phyloP scores from a whole-genome alignment of 1,140 invertebrate species.

The Ostrea edulis region DNA sequence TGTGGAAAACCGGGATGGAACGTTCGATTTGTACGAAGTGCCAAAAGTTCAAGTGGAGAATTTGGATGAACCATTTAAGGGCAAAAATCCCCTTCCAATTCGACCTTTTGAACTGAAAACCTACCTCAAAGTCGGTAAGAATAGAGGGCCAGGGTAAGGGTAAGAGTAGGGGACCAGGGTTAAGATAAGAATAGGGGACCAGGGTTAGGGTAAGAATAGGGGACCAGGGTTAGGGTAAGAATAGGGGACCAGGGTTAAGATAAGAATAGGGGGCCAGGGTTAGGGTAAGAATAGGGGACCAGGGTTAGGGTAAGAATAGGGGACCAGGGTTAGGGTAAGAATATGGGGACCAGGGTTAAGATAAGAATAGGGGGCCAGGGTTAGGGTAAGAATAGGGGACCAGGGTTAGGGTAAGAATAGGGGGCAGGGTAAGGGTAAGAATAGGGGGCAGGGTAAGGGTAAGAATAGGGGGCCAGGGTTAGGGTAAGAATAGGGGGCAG shows the following conservation, averaged over 20 bases:
- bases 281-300: constrained; percentile 80
- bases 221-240: constrained; percentile 82
- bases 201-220: constrained; percentile 82
- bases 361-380: constrained; percentile 79
- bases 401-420: constrained; percentile 82
- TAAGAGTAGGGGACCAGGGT: constrained; percentile 76
- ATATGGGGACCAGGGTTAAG: too few species aligned
- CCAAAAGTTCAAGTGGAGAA: constrained; percentile 82
- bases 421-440: constrained; percentile 82
- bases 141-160: constrained; percentile 78
- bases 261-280: constrained; percentile 76
- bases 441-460: constrained; percentile 80
- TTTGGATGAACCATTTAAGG: constrained; percentile 73
- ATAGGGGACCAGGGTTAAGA: constrained; percentile 78
- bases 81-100: constrained; percentile 82
- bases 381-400: constrained; percentile 81
- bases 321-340: too few species aligned
- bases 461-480: constrained; percentile 71
- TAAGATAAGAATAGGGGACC: constrained; percentile 80
- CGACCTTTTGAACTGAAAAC: constrained; percentile 86
- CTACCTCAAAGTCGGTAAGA: constrained; percentile 86
- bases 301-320: constrained; percentile 82
- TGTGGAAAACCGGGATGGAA: constrained; percentile 85
- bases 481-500: constrained; percentile 80
- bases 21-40: constrained; percentile 83